A percentile compares a stretch with the other conserved stretches of the same genome.
phyloP scores from a whole-genome alignment of 2,797 vertebrate species.

The Enteromius paludinosus region DNA sequence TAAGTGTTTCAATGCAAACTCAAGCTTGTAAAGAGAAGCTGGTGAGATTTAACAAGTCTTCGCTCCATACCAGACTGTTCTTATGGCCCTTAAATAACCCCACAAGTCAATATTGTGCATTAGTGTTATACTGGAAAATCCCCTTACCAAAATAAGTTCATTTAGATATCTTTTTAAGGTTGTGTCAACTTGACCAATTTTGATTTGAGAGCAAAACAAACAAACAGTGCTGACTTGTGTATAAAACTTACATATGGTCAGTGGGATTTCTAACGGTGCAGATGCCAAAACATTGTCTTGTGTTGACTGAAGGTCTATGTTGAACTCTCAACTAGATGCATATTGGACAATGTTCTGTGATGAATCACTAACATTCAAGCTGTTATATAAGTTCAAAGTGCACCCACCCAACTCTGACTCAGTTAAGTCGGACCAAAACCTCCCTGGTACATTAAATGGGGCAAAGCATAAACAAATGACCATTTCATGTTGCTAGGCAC shows the following conservation, averaged over 20 bases:
- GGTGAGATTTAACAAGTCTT: not conserved
- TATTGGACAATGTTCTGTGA: not conserved
- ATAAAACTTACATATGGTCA: not conserved
- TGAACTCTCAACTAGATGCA: conserved; percentile 4
- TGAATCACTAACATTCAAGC: conserved; percentile 1
- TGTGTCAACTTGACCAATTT: not conserved
- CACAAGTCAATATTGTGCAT: not conserved
- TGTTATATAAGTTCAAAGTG: conserved; percentile 12
- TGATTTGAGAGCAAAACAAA: not conserved
- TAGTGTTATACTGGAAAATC: not conserved
- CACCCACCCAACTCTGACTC: conserved; percentile 32
- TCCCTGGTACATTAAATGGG: conserved; percentile 2
- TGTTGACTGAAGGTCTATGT: not conserved
- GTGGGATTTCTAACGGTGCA: not conserved
- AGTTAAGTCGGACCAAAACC: conserved; percentile 4
- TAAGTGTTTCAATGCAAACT: not conserved
- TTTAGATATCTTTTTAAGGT: not conserved
- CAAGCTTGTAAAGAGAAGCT: not conserved
- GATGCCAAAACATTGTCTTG: conserved; percentile 1
- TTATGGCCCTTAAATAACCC: not conserved
- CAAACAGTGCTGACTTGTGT: not conserved
- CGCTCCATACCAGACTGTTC: not conserved
- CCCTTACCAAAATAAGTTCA: not conserved
- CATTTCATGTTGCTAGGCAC: conserved; percentile 39
- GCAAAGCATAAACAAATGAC: not conserved